Percentiles rank a stretch among this genome's conserved stretches.
Conservation (phyloP, 2,888 invertebrate species). For the Dasysyrphus tricinctus region DNA sequence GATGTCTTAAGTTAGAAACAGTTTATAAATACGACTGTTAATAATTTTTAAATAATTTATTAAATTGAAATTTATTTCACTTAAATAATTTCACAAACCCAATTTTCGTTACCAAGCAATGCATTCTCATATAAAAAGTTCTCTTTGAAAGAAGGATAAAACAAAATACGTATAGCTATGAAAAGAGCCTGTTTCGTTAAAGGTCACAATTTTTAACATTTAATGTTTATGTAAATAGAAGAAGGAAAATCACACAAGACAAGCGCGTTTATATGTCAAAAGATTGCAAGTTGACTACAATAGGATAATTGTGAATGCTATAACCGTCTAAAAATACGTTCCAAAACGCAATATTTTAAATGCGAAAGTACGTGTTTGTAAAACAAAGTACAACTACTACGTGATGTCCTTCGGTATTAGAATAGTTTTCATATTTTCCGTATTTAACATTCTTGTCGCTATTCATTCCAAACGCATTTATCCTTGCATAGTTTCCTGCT, state of each 20-base stretch:
- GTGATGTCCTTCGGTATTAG: slow-evolving; percentile 21
- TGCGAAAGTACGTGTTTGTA: not conserved
- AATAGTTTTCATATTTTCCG: slow-evolving; percentile 1
- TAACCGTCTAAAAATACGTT: slow-evolving; percentile 2
- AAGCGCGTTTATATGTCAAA: not conserved
- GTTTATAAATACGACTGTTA: too few species aligned
- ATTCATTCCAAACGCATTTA: slow-evolving; percentile 18
- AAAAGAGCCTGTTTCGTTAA: not conserved
- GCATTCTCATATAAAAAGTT: too few species aligned
- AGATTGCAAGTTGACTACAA: not conserved
- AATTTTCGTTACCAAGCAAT: too few species aligned
- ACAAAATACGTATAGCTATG: too few species aligned
- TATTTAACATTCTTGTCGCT: slow-evolving; percentile 17
- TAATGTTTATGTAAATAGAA: not conserved
- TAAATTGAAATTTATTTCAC: too few species aligned
- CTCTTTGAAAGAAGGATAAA: too few species aligned
- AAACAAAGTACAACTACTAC: not conserved
- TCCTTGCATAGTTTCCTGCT: slow-evolving; percentile 14
- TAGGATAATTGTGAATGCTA: slow-evolving; percentile 1
- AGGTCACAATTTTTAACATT: not conserved
- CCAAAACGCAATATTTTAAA: slow-evolving; percentile 11
- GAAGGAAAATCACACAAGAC: not conserved
- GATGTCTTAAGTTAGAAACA: too few species aligned
- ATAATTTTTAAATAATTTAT: too few species aligned
- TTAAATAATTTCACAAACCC: too few species aligned